A percentile compares a stretch with the other conserved stretches of the same genome.
Conservation (phyloP, 23 tunicate species). For the Trididemnum nubilum region DNA sequence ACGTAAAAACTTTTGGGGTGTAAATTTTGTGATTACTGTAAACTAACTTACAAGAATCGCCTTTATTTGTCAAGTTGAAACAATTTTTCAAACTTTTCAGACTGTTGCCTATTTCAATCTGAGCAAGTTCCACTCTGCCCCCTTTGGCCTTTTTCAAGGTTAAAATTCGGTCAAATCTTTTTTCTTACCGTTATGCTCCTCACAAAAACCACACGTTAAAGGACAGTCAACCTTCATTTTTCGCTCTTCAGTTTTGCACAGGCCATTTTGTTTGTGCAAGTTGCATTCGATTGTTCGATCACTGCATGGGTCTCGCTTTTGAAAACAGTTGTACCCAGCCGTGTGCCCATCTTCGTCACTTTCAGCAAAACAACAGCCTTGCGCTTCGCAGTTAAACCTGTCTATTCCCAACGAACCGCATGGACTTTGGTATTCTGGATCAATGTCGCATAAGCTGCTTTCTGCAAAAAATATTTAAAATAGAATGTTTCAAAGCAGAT, state of each 20-base stretch:
- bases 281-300: constrained; percentile 49
- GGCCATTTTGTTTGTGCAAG: constrained; percentile 13
- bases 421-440: constrained; percentile 52
- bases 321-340: constrained; percentile 55
- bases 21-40: no score
- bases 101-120: no score
- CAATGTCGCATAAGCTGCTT: constrained; percentile 53
- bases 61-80: no score
- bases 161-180: no score
- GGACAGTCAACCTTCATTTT: constrained; percentile 58
- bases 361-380: constrained; percentile 59
- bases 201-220: constrained; percentile 60
- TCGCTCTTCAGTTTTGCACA: constrained; percentile 24
- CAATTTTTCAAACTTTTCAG: no score
- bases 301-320: constrained; percentile 62
- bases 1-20: no score
- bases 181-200: no score
- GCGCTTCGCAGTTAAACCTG: constrained; percentile 71
- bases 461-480: constrained; percentile 40
- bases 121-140: no score
- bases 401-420: constrained; percentile 61
- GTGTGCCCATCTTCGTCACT: constrained; percentile 32
- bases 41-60: no score
- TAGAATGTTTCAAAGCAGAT: no score
- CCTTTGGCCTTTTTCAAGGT: no score